phyloP scores from a whole-genome alignment of 2,888 invertebrate species.

The Athalia rosae region DNA sequence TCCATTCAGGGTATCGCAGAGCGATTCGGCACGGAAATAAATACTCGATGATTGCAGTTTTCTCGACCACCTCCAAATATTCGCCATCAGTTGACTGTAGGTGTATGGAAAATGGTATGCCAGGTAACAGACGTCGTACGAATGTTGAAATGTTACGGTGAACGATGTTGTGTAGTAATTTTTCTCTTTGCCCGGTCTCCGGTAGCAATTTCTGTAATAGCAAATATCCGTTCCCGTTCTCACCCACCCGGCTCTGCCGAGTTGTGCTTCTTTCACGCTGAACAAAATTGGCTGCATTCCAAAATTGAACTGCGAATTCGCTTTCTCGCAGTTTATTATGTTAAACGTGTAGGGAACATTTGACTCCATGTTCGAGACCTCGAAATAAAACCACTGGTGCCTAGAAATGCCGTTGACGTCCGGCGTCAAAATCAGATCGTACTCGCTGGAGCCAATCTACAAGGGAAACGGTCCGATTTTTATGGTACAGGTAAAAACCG shows the following conservation, averaged over 20 bases:
- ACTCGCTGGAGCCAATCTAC: slow-evolving; percentile 85
- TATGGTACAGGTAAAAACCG: not conserved
- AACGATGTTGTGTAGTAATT: slow-evolving; percentile 87
- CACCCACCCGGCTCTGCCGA: slow-evolving; percentile 80
- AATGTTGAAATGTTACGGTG: slow-evolving; percentile 84
- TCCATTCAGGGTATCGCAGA: slow-evolving; percentile 83
- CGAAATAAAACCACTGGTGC: slow-evolving; percentile 94
- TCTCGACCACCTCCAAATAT: slow-evolving; percentile 81
- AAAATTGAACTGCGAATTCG: slow-evolving; percentile 90
- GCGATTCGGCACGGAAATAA: slow-evolving; percentile 80
- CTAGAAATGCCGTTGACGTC: slow-evolving; percentile 88
- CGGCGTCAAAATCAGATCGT: slow-evolving; percentile 88
- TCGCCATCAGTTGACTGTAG: slow-evolving; percentile 84
- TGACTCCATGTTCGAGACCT: slow-evolving; percentile 86
- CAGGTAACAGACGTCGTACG: slow-evolving; percentile 87
- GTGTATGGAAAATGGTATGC: slow-evolving; percentile 93
- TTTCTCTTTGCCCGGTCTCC: slow-evolving; percentile 76
- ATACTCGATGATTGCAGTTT: slow-evolving; percentile 75
- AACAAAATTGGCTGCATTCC: slow-evolving; percentile 93
- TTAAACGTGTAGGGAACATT: slow-evolving; percentile 86
- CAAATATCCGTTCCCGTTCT: slow-evolving; percentile 86
- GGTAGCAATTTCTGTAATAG: slow-evolving; percentile 87
- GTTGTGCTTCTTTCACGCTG: slow-evolving; percentile 84
- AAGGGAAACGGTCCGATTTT: not conserved
- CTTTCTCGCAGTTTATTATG: slow-evolving; percentile 91